These are phyloP conservation scores for Cnemophilus loriae DNA, from an alignment of 2,113 vertebrate genomes.

Conservation along the genomic window DNA sequence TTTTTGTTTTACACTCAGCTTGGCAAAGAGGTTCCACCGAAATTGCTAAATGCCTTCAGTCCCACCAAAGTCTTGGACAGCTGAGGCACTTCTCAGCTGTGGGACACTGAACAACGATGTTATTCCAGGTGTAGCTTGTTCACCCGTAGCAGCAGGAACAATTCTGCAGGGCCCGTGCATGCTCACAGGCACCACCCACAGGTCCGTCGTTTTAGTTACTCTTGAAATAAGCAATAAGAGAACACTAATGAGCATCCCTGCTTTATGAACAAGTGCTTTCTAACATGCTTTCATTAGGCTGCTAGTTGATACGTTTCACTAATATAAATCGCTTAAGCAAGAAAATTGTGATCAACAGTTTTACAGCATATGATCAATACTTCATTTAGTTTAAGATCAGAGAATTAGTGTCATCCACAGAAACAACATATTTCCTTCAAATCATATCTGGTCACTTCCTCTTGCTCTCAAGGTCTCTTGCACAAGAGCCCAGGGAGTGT, in stretches of 20 bases:
- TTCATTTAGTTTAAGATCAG: neutral
- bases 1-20: neutral
- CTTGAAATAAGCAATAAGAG: neutral
- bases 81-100: neutral
- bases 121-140: neutral
- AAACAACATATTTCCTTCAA: neutral
- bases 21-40: neutral
- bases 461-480: neutral
- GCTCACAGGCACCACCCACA: neutral
- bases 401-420: neutral
- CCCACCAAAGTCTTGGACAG: neutral
- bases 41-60: neutral
- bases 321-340: neutral
- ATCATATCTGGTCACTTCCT: neutral
- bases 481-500: neutral
- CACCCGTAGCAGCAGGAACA: neutral
- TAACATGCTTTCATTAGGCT: neutral
- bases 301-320: neutral
- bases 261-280: neutral
- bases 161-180: neutral
- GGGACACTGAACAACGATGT: neutral
- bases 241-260: neutral
- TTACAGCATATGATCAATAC: neutral
- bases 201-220: neutral
- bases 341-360: neutral